Base-by-base conservation (phyloP, 2,888 invertebrate species). In the Nemoura dubitans region DNA sequence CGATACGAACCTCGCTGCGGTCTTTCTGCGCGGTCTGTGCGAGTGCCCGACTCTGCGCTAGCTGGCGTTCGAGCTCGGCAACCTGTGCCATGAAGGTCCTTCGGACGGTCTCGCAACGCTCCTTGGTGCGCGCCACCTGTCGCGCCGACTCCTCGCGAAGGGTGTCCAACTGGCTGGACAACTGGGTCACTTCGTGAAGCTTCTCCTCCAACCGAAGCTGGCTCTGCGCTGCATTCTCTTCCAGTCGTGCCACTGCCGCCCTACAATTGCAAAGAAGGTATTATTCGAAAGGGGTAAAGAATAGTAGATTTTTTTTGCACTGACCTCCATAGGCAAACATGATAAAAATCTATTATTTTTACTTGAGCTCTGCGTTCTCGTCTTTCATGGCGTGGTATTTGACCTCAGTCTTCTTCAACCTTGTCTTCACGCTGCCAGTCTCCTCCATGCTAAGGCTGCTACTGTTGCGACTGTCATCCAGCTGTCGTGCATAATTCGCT, bases 71-170 rank as follows among this genome's bases (percentile, higher is more conserved):
- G 90, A 95, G 90, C 89, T 95, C 95, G 0, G 94, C 93, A 83
- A 95, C 93, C 89, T 95, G 94, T 28, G 93, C 93, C 90, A 95
- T 95, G 93, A 95, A 93, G 76, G 94, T 93, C 88, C 92, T 91
- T 42, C 93, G 92, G 5, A 94, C 92, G 0, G 94, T 94, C 87
- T 95, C 95, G 14, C 94, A 94, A 86, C 95, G 92, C 87, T 95
- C 95, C 89, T 94, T 94, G 36, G 94, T 94, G 21, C 95, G 92
- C 0, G 94, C 93, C 29, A 95, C 91, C 87, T 95, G 95, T 3
- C 95, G 91, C 0, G 95, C 94, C 0, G 95, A 94, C 90, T 95
- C 95, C 89, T 95, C 95, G 0, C 95, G 91, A 0, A 95, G 93
- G 78, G 94, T 92, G 89, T 95, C 95, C 83, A 95, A 91, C 90